A percentile compares a stretch with the other conserved stretches of the same genome.
Conservation (phyloP, 2,797 vertebrate species). For the Esox masquinongy region DNA sequence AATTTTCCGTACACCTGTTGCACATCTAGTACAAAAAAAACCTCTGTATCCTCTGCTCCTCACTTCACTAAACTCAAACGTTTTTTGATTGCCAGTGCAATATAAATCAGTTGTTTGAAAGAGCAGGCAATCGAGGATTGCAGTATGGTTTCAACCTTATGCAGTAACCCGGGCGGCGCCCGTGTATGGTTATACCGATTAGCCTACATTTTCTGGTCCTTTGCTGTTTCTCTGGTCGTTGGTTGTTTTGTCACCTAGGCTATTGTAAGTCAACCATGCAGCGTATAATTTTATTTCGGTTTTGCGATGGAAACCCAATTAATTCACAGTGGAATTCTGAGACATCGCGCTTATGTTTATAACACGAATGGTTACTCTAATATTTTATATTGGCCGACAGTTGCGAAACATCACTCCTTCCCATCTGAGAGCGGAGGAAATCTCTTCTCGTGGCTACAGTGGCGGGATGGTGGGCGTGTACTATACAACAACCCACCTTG, state of each 20-base stretch:
- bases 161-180: background rate
- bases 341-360: background rate
- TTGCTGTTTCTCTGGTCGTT: too few relatives aligned
- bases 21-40: too few relatives aligned
- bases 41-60: background rate
- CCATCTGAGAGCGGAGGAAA: background rate
- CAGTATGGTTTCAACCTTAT: background rate
- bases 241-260: background rate
- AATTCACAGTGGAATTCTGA: background rate
- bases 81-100: background rate
- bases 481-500: conserved; percentile 59
- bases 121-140: background rate
- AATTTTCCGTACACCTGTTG: background rate
- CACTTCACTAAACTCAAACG: background rate
- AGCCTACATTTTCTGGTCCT: background rate
- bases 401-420: background rate
- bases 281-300: background rate
- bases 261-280: background rate
- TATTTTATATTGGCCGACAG: background rate
- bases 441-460: conserved; percentile 19
- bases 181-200: background rate
- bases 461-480: conserved; percentile 47
- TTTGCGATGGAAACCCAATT: background rate
- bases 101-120: background rate
- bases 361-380: background rate